Evolutionary conservation across 30 jellyfish, hydroid and myxozoan genomes (phyloP).

Genomic region (Aurelia sp.): DNA sequence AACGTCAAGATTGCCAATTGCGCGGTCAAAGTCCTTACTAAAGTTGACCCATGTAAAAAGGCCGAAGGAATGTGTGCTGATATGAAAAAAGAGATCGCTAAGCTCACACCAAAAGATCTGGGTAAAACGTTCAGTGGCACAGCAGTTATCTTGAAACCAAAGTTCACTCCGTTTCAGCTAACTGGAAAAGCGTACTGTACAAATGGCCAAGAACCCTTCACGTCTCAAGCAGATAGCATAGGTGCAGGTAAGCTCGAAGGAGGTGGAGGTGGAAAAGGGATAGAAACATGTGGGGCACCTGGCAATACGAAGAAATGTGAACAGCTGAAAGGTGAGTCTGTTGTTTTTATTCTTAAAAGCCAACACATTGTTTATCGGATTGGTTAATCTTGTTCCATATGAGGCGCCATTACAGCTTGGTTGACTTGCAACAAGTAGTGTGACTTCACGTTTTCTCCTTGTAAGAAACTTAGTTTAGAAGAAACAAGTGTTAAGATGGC

Average conservation of each 20-base stretch:
- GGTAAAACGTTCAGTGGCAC: constrained; percentile 3
- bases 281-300: constrained; percentile 10
- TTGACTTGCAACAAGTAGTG: too few relatives aligned
- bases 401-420: too few relatives aligned
- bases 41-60: constrained; percentile 41
- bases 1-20: constrained; percentile 29
- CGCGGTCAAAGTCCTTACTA: constrained; percentile 22
- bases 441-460: too few relatives aligned
- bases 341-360: too few relatives aligned
- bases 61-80: background rate
- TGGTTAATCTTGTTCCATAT: too few relatives aligned
- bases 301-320: background rate
- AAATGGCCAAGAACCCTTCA: background rate
- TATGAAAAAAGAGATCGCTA: background rate
- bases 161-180: background rate
- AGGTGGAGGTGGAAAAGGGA: constrained; percentile 1
- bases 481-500: too few relatives aligned
- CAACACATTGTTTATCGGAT: too few relatives aligned
- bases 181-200: background rate
- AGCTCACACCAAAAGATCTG: background rate
- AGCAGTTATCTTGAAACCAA: background rate
- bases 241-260: background rate
- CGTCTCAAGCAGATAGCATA: background rate
- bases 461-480: too few relatives aligned
- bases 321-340: too few relatives aligned